Percentiles rank a stretch among this genome's conserved stretches.
Evolutionary conservation across 2,888 invertebrate genomes (phyloP).

Genomic region (Drosophila picticornis): DNA sequence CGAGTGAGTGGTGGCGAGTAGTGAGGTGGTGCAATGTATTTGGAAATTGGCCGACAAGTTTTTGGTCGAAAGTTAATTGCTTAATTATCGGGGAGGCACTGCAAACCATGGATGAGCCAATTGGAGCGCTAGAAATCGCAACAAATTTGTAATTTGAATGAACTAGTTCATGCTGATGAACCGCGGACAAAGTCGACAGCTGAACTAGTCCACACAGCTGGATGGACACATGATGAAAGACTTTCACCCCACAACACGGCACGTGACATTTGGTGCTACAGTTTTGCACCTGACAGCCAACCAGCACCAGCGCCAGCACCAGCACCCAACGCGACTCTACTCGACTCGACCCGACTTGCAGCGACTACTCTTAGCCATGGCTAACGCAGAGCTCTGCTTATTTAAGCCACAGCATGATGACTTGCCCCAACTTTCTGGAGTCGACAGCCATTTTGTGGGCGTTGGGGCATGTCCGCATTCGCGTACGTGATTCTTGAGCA

Average conservation of each 20-base stretch:
- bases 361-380: slow-evolving; percentile 24
- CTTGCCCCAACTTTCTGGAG: slow-evolving; percentile 1
- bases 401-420: slow-evolving; percentile 58
- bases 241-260: slow-evolving; percentile 7
- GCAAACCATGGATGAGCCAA: slow-evolving; percentile 13
- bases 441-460: slow-evolving; percentile 37
- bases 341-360: slow-evolving; percentile 14
- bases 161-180: slow-evolving; percentile 53
- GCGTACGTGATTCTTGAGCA: slow-evolving; percentile 70
- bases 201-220: slow-evolving; percentile 20
- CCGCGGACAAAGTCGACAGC: slow-evolving; percentile 1
- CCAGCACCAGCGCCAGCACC: slow-evolving; percentile 5
- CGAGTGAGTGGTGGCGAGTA: neutral
- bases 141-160: slow-evolving; percentile 52
- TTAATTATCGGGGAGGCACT: slow-evolving; percentile 40
- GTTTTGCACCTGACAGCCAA: slow-evolving; percentile 39
- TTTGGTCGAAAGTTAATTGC: slow-evolving; percentile 46
- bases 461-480: slow-evolving; percentile 58
- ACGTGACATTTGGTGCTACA: slow-evolving; percentile 55
- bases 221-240: slow-evolving; percentile 24
- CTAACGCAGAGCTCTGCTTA: slow-evolving; percentile 25
- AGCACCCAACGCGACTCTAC: slow-evolving; percentile 19
- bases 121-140: slow-evolving; percentile 29
- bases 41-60: slow-evolving; percentile 31
- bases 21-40: slow-evolving; percentile 21